A percentile compares a stretch with the other conserved stretches of the same genome.
Conservation (phyloP, 2,797 vertebrate genomes). For the Muscicapa comitata region DNA sequence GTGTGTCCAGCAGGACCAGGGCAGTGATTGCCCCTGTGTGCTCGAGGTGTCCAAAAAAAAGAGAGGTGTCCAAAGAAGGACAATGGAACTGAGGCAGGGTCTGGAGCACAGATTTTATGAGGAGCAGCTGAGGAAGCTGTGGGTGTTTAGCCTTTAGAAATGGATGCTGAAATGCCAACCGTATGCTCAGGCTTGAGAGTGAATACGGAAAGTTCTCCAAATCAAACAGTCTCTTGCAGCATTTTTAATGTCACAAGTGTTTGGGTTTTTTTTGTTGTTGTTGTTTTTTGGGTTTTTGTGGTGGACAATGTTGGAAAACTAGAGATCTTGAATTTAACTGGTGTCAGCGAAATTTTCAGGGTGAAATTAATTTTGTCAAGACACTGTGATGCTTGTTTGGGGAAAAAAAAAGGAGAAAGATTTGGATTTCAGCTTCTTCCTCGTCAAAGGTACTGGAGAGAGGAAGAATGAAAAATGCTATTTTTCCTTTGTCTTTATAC, state of each 20-base stretch:
- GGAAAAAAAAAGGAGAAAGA: neutral
- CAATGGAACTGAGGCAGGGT: neutral
- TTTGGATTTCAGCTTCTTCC: neutral
- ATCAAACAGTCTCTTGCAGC: neutral
- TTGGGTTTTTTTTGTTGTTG: neutral
- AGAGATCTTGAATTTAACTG: neutral
- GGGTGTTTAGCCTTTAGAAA: neutral
- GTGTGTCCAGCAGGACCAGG: neutral
- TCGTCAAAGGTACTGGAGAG: neutral
- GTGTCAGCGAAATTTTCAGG: no score
- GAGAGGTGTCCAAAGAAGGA: neutral
- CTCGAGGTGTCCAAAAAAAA: neutral
- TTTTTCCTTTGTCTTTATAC: neutral
- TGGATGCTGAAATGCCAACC: neutral
- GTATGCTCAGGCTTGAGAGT: neutral
- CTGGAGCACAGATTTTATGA: neutral
- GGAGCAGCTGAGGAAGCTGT: neutral
- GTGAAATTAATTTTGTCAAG: neutral
- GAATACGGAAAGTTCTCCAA: neutral
- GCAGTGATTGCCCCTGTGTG: rapidly evolving
- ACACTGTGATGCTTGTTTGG: no score
- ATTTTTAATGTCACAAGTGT: neutral
- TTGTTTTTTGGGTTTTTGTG: no score
- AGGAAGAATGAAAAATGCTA: neutral
- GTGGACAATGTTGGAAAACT: neutral